Conservation (phyloP, 2,888 invertebrate species). For the Andrena haemorrhoa region DNA sequence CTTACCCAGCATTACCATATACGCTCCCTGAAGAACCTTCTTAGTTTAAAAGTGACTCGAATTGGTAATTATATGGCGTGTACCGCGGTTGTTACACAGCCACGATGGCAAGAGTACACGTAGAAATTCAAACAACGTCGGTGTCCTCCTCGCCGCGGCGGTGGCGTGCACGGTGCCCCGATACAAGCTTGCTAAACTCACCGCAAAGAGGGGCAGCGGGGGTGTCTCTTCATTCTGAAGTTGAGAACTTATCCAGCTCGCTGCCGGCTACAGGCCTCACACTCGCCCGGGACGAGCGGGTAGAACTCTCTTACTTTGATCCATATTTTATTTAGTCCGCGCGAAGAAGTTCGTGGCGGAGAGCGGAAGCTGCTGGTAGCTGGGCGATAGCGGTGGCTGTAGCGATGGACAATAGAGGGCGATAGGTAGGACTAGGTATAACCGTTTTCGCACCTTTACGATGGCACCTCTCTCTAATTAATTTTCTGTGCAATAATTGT, state of each 20-base stretch:
- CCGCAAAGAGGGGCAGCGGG: slow-evolving; percentile 47
- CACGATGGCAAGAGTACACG: slow-evolving; percentile 23
- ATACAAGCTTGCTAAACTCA: slow-evolving; percentile 76
- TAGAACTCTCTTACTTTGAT: slow-evolving; percentile 73
- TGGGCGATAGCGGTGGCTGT: slow-evolving; percentile 14
- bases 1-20: slow-evolving; percentile 6
- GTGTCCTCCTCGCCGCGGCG: slow-evolving; percentile 8
- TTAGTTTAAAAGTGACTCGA: slow-evolving; percentile 4
- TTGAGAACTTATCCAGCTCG: slow-evolving; percentile 75
- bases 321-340: slow-evolving; percentile 78
- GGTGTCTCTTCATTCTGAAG: slow-evolving; percentile 68
- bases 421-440: slow-evolving; percentile 52
- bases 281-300: slow-evolving; percentile 44
- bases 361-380: slow-evolving; percentile 17
- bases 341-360: slow-evolving; percentile 24
- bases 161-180: slow-evolving; percentile 62
- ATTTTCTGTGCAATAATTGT: slow-evolving; percentile 72
- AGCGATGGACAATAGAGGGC: slow-evolving; percentile 11
- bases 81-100: slow-evolving; percentile 38
- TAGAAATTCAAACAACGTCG: slow-evolving; percentile 38
- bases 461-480: slow-evolving; percentile 52
- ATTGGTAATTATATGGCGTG: slow-evolving; percentile 5
- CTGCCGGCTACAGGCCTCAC: slow-evolving; percentile 57
- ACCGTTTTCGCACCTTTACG: slow-evolving; percentile 69
- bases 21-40: background rate